phyloP scores from a whole-genome alignment of 1,140 invertebrate species.

The Aphaenogaster floridana region DNA sequence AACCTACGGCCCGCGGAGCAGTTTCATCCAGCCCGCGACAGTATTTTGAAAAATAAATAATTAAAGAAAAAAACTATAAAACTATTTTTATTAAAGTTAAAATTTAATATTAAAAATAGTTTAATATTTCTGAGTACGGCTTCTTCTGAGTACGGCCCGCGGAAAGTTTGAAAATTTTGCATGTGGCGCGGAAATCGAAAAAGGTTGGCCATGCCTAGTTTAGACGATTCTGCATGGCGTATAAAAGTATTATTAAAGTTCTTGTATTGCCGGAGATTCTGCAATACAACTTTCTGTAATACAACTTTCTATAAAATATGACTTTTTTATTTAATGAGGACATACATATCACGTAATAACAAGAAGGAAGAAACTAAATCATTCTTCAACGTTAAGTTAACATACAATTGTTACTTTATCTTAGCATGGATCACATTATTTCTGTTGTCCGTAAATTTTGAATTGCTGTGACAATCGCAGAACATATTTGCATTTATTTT shows the following conservation, averaged over 20 bases:
- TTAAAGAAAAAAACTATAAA: too few species aligned
- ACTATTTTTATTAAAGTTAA: too few species aligned
- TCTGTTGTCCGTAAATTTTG: neutral
- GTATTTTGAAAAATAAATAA: too few species aligned
- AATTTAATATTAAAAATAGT: too few species aligned
- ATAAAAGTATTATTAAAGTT: neutral
- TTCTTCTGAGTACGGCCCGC: too few species aligned
- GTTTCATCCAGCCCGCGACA: too few species aligned
- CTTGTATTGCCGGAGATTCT: neutral
- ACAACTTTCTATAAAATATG: neutral
- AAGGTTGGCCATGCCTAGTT: too few species aligned
- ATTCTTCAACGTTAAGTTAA: neutral
- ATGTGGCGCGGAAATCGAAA: too few species aligned
- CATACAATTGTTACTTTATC: neutral
- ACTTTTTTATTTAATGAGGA: neutral
- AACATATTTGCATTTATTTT: conserved; percentile 16
- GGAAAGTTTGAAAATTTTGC: too few species aligned
- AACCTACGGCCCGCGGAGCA: too few species aligned
- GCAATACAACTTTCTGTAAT: neutral
- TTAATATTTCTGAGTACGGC: too few species aligned
- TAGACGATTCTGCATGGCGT: too few species aligned
- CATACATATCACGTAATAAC: neutral
- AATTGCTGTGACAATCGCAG: neutral
- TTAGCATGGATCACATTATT: neutral
- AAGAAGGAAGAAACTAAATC: neutral